A percentile compares a stretch with the other conserved stretches of the same genome.
phyloP scores from a whole-genome alignment of 2,797 vertebrate species.

The Parauchenoglanis ngamensis region DNA sequence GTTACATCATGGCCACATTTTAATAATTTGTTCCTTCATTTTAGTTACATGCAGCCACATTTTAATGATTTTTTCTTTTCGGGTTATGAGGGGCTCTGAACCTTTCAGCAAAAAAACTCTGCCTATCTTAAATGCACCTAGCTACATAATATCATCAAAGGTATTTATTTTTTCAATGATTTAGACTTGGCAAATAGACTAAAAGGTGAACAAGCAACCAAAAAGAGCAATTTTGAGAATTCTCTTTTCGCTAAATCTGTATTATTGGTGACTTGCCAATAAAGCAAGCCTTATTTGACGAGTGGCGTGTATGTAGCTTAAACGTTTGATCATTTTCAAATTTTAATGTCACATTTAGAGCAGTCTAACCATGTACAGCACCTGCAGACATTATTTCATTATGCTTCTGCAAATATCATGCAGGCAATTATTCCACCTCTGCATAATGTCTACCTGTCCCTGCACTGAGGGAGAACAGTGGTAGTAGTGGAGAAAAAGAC shows the following conservation, averaged over 20 bases:
- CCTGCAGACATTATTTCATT: conserved; percentile 1
- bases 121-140: not conserved
- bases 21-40: too few relatives aligned
- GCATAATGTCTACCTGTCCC: not conserved
- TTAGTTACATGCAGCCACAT: too few relatives aligned
- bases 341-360: not conserved
- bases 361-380: not conserved
- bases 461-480: not conserved
- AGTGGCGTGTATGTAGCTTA: not conserved
- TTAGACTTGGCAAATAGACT: not conserved
- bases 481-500: not conserved
- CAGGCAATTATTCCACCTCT: conserved; percentile 16
- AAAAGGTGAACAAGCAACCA: not conserved
- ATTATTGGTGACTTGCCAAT: not conserved
- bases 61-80: too few relatives aligned
- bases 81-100: too few relatives aligned
- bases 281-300: not conserved
- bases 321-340: not conserved
- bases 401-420: not conserved
- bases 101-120: not conserved
- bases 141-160: not conserved
- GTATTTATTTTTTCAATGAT: not conserved
- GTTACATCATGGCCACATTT: too few relatives aligned
- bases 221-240: not conserved
- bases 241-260: not conserved